These are phyloP conservation scores for Drosophila siamana DNA, from an alignment of 2,888 invertebrate species.

Conservation along the genomic window DNA sequence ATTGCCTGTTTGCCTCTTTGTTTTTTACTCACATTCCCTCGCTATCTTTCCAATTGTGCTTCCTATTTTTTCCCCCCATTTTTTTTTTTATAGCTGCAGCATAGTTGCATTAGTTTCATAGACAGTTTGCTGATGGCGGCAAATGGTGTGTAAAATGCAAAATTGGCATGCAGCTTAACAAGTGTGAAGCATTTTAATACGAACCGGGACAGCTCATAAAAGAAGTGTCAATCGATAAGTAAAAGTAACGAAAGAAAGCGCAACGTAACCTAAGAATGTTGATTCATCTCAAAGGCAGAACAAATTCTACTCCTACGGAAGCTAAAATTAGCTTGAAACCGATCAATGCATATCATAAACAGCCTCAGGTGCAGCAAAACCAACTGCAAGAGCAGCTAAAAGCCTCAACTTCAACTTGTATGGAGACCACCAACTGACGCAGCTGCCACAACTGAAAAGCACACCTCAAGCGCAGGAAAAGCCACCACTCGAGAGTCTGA, in stretches of 20 bases:
- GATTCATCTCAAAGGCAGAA: neutral
- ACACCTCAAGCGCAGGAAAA: slow-evolving; percentile 71
- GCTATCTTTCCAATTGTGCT: neutral
- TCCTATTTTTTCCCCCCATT: too few relatives aligned
- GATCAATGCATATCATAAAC: slow-evolving; percentile 53
- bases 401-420: too few relatives aligned
- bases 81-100: slow-evolving; percentile 42
- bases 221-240: slow-evolving; percentile 4
- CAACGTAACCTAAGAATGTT: too few relatives aligned
- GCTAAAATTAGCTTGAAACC: slow-evolving; percentile 15
- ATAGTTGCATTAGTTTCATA: slow-evolving; percentile 67
- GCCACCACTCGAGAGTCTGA: slow-evolving; percentile 53
- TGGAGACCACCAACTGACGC: too few relatives aligned
- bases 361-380: slow-evolving; percentile 28
- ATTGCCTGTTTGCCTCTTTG: slow-evolving; percentile 49
- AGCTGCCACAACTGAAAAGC: slow-evolving; percentile 31
- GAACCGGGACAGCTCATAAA: neutral
- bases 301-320: neutral
- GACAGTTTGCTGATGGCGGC: slow-evolving; percentile 39
- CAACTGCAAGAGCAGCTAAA: too few relatives aligned
- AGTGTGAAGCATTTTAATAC: slow-evolving; percentile 22
- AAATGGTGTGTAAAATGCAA: slow-evolving; percentile 59
- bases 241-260: neutral
- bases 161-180: slow-evolving; percentile 41
- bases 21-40: slow-evolving; percentile 27